Conservation (phyloP, 92 coral and sea anemone genomes). For the Epizoanthus stellaris region DNA sequence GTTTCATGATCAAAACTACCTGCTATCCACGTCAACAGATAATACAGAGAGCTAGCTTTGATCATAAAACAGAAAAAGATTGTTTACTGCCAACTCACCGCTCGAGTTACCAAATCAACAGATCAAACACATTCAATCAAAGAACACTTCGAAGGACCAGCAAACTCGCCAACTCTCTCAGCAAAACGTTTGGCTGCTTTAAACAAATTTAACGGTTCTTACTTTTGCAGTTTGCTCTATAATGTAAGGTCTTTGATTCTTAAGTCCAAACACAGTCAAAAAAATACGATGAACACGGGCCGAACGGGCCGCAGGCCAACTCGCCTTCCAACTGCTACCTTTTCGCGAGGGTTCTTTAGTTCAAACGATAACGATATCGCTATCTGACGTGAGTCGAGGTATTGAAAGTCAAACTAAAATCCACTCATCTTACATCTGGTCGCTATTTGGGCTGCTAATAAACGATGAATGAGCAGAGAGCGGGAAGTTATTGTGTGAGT, state of each 20-base stretch:
- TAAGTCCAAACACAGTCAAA: not conserved
- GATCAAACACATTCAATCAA: constrained; percentile 1
- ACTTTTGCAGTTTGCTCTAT: not conserved
- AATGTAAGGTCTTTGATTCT: not conserved
- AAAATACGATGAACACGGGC: constrained; percentile 1
- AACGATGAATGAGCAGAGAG: constrained; percentile 50
- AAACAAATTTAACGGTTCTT: not conserved
- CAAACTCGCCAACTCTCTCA: not conserved
- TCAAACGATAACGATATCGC: not conserved
- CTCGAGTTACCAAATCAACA: constrained; percentile 23
- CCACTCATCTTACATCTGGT: not conserved
- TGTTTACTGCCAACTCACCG: constrained; percentile 10
- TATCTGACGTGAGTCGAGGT: not conserved
- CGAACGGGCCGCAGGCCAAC: constrained; percentile 30
- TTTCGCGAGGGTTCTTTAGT: not conserved
- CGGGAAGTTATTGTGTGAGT: constrained; percentile 52
- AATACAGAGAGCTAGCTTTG: not conserved
- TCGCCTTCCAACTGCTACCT: constrained; percentile 13
- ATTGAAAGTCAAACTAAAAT: not conserved
- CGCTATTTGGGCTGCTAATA: not conserved
- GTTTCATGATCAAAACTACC: not conserved
- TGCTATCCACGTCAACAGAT: not conserved
- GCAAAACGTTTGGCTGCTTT: not conserved
- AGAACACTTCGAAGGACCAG: not conserved
- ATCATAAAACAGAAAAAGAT: not conserved